Evolutionary conservation across 2,888 invertebrate genomes (phyloP), one percentile per base, ranked within the genome.

Genomic region (Bellardia pandia): DNA sequence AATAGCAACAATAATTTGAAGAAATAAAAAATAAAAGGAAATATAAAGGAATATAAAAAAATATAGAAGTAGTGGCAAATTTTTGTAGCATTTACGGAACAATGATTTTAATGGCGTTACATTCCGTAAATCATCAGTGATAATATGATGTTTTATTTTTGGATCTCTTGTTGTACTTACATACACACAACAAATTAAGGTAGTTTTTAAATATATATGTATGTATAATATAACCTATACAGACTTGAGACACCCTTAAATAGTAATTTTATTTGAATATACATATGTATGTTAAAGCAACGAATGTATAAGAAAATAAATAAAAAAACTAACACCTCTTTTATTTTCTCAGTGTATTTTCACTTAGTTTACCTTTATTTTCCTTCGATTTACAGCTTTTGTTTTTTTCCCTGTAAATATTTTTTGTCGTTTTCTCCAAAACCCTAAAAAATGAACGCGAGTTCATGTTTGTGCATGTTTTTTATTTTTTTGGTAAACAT

Each of bases 71-170:
- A 56, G n/a, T 33, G 42, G 45, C 13, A 74, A 62, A 37, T 56
- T n/a, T 14, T 74, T 14, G 56, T 53, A 58, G 53, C 78, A 69
- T 74, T 84, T 48, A 72, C 80, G 80, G 56, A 77, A 84, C 72
- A 80, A 74, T 69, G 58, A 80, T 80, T 88, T 88, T 86, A 69
- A 88, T 83, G 56, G 62, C 74, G 64, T 84, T 77, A 86, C 77
- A 77, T 86, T 86, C 74, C 77, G 86, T 84, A 77, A 86, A 83
- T 84, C 77, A 88, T 74, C 81, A 66, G 40, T 23, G 45, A 23
- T 51, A 62, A 76, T 58, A 45, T 60, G 7, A 51, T 23, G 23
- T 16, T 45, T 58, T 16, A 14, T 71, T 53, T 16, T 23, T 48
- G 14, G 16, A 3, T 45, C 2, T 9, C 13, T 45, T 45, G 45